Conservation (phyloP, 1,140 invertebrate species). For the Ostrea edulis region DNA sequence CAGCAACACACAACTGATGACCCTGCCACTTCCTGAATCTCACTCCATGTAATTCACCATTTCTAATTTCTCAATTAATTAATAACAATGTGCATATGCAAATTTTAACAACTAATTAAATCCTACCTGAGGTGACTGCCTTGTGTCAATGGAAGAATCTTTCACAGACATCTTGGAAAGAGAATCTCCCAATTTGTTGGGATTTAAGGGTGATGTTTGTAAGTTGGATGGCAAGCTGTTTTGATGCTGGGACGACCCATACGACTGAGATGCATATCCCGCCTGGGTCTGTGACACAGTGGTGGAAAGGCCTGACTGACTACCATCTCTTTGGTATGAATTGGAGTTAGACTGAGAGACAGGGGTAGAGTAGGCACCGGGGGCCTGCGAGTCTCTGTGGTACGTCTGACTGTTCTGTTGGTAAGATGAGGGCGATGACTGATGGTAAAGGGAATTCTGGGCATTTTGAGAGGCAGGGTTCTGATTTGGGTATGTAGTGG, state of each 20-base stretch:
- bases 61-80: background rate
- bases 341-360: conserved; percentile 58
- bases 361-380: conserved; percentile 55
- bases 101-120: background rate
- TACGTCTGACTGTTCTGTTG: conserved; percentile 45
- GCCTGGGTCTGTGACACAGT: conserved; percentile 58
- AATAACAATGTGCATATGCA: background rate
- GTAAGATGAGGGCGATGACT: conserved; percentile 45
- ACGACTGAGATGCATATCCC: conserved; percentile 62
- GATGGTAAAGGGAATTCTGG: conserved; percentile 62
- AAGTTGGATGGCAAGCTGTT: conserved; percentile 55
- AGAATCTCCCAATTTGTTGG: conserved; percentile 73
- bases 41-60: no score
- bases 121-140: conserved; percentile 69
- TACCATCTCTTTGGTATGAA: conserved; percentile 64
- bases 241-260: conserved; percentile 55
- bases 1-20: no score
- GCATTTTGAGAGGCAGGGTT: conserved; percentile 52
- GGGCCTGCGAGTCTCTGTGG: conserved; percentile 51
- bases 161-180: conserved; percentile 75
- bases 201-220: conserved; percentile 68
- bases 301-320: conserved; percentile 53
- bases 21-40: no score
- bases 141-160: conserved; percentile 68
- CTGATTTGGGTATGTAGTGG: conserved; percentile 58